Base-by-base conservation (phyloP, 2,888 invertebrate species). In the Drosophila diplacantha region DNA sequence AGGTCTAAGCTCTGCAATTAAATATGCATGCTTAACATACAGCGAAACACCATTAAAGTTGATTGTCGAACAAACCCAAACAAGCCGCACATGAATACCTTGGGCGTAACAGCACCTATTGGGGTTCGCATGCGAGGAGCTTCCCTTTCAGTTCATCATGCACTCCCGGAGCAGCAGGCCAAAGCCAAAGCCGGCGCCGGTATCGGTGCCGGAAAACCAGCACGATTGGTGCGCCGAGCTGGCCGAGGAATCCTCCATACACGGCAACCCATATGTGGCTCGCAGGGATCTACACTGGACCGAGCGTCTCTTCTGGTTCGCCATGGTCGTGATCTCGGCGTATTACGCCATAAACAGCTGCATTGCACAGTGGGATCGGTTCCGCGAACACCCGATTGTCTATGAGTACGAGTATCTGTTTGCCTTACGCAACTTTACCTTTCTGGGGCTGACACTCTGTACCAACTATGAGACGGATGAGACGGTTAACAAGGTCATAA, bases 381-480 rank as follows among this genome's bases (percentile, higher is more conserved):
- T 89, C 75, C 87, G 86, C 29, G 85, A 89, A 50, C 90, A 89
- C 82, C 90, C 90, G 0, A 89, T 89, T 16, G 89, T 90, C 4
- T 89, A 90, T 68, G 89, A 90, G 8, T 88, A 90, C 84, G 90
- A 90, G 80, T 83, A 89, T 55, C 87, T 90, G 53, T 85, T 88
- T 61, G 89, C 88, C 43, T 86, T 89, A 18, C 89, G 89, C 81
- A 88, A 88, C 39, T 89, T 91, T 9, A 86, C 89, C 0, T 89
- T 90, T 69, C 89, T 90, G 2, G 85, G 89, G 0, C 75, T 90
- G 1, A 90, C 91, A 0, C 80, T 91, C 52, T 91, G 91, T 66
- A 89, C 90, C 0, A 58, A 79, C 5, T 82, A 78, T 18, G 86
- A 87, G 70, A 68, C 89, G 26, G 73, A 88, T 18, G 69, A 85